Evolutionary conservation across 1,140 invertebrate species (phyloP), one percentile per base, ranked within the genome.

Genomic region (Anastrepha obliqua): DNA sequence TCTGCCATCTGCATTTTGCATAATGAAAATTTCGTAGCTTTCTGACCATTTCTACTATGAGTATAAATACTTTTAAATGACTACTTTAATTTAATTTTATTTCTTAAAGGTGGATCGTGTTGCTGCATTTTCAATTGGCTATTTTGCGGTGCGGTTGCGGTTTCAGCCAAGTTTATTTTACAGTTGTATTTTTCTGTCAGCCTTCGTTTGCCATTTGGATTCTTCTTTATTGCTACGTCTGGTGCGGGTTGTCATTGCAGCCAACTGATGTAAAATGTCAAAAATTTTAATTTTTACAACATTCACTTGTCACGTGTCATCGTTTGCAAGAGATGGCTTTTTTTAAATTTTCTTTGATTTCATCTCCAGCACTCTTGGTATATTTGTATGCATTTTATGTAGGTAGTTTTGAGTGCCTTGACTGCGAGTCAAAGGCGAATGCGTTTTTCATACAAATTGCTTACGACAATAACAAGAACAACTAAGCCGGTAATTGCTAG

Each of bases 261-360:
- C 13, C 47, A n/a, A 81, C 47, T 81, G 47, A 29, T 81, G 74
- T 81, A 58, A 81, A 55, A 81, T 81, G 74, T 81, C 74, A 81
- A 81, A 81, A 70, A 81, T 55, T 81, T 81, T 55, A 5, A 55
- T 81, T 81, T 81, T 55, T 81, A 81, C 74, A 58, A 81, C 74
- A 81, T 81, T 81, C 74, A 81, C 74, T 58, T 81, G 74, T 81
- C 74, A 81, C 74, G 74, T 81, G 74, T 55, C 74, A 81, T 1
- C 51, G 47, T 55, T 58, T 51, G 70, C 6, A 11, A 9, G 44
- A 39, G 47, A 51, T 8, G 74, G 47, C 47, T 81, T 74, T 44
- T 47, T 81, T 55, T 47, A 47, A 81, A 55, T 81, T 51, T 9
- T n/a, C n/a, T 81, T 81, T 81, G 74, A 81, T 81, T 81, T 51